Conservation (phyloP, 2,113 vertebrate genomes). For the Muntiacus muntjak region DNA sequence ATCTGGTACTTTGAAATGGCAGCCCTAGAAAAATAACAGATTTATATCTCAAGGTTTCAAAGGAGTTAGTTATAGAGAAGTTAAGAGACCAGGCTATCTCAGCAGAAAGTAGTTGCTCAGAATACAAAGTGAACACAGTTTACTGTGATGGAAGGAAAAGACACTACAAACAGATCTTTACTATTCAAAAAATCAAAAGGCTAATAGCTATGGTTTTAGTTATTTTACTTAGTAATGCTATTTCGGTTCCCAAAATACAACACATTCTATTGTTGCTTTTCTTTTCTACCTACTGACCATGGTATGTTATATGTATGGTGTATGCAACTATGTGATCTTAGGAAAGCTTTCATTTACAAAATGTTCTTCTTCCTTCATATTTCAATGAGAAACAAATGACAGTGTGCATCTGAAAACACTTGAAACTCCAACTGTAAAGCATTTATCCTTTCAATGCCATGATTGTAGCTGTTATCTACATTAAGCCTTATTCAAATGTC, state of each 20-base stretch:
- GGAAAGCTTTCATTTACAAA: not conserved
- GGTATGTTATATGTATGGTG: too few relatives aligned
- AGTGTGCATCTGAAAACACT: not conserved
- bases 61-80: not conserved
- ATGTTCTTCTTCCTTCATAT: not conserved
- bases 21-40: not conserved
- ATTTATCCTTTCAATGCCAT: not conserved
- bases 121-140: not conserved
- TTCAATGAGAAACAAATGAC: not conserved
- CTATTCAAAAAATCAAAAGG: not conserved
- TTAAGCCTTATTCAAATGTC: not conserved
- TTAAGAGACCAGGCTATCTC: not conserved
- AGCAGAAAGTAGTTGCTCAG: not conserved
- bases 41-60: not conserved
- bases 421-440: not conserved
- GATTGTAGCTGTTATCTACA: not conserved
- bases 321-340: not conserved
- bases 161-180: not conserved
- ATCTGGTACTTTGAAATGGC: not conserved
- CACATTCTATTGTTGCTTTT: not conserved
- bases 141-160: not conserved
- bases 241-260: not conserved
- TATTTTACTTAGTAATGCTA: not conserved
- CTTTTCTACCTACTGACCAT: not conserved
- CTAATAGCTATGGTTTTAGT: not conserved